Percentiles rank a stretch among this genome's conserved stretches.
phyloP scores from a whole-genome alignment of 2,888 invertebrate species.

The Acanthosoma haemorrhoidale region DNA sequence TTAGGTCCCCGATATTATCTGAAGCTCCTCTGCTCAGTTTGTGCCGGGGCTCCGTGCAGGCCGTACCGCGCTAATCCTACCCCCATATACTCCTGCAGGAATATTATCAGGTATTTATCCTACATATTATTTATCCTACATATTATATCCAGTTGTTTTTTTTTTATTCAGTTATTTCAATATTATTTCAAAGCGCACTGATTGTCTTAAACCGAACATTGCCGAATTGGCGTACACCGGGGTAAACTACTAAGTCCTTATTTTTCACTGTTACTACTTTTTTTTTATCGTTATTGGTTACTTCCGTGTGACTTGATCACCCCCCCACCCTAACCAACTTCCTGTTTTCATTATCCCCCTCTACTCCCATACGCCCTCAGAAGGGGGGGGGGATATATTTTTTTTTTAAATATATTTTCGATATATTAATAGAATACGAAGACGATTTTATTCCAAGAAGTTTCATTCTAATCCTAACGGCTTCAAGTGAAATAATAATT shows the following conservation, averaged over 20 bases:
- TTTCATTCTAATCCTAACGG: too few species aligned
- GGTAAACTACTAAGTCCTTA: too few species aligned
- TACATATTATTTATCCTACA: background rate
- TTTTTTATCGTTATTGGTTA: background rate
- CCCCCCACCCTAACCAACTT: background rate
- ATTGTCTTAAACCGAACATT: too few species aligned
- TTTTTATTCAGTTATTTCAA: background rate
- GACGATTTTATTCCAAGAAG: too few species aligned
- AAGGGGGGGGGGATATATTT: too few species aligned
- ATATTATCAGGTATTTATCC: background rate
- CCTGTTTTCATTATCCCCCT: background rate
- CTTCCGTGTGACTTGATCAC: background rate
- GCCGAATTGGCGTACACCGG: too few species aligned
- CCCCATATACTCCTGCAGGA: background rate
- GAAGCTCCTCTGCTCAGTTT: constrained; percentile 14
- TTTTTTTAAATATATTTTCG: too few species aligned
- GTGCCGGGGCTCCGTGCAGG: background rate
- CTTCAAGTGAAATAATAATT: too few species aligned
- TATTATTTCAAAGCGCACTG: too few species aligned
- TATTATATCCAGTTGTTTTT: background rate
- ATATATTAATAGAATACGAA: too few species aligned
- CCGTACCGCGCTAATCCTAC: background rate
- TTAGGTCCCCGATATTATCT: constrained; percentile 30
- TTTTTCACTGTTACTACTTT: too few species aligned
- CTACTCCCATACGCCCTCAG: too few species aligned